Evolutionary conservation across 64 coral and sea anemone genomes (phyloP).

Genomic region (Porites lutea): DNA sequence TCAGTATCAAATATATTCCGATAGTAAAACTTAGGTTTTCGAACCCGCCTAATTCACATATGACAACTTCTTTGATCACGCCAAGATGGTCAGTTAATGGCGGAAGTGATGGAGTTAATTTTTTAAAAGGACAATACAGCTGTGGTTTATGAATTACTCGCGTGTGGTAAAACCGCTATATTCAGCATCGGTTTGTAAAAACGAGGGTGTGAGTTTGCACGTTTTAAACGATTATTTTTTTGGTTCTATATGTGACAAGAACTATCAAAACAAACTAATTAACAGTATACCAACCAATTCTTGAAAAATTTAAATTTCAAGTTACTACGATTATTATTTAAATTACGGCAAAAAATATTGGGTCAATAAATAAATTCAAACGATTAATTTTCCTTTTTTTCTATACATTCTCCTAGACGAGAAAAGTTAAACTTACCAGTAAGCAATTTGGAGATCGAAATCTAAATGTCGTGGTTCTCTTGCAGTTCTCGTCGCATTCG

Average conservation of each 20-base stretch:
- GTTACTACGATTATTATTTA: neutral
- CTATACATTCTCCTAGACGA: neutral
- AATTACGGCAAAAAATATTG: constrained; percentile 16
- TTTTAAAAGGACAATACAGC: neutral
- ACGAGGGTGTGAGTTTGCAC: neutral
- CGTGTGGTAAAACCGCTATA: neutral
- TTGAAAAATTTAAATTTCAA: neutral
- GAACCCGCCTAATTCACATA: too few relatives aligned
- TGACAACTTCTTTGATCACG: too few relatives aligned
- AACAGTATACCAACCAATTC: neutral
- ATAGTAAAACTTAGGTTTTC: too few relatives aligned
- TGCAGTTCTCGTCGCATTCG: neutral
- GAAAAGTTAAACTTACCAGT: neutral
- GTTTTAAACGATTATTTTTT: neutral
- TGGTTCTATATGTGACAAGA: neutral
- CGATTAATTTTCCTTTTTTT: neutral
- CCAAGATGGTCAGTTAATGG: too few relatives aligned
- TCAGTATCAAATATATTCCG: too few relatives aligned
- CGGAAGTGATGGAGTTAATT: neutral
- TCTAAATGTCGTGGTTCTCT: neutral
- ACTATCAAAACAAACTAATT: constrained; percentile 14
- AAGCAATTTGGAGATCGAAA: neutral
- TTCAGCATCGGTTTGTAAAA: neutral
- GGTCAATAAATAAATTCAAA: neutral
- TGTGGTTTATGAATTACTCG: neutral